Evolutionary conservation across 2,888 invertebrate species (phyloP).

Genomic region (Oithona nana): DNA sequence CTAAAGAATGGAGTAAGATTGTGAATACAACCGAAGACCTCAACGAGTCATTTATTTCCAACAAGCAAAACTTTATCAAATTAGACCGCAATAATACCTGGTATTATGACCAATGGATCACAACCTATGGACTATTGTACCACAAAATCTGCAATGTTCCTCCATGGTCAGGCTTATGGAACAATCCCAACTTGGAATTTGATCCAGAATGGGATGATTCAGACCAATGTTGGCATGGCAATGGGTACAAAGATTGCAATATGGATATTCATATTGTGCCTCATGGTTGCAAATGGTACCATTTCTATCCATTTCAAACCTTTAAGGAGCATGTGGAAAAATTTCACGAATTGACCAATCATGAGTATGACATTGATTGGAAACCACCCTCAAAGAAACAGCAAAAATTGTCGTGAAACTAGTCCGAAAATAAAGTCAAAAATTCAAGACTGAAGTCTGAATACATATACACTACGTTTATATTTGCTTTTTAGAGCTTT

Average conservation of each 20-base stretch:
- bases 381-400: too few species aligned
- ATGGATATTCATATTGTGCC: not conserved
- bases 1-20: not conserved
- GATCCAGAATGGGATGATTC: not conserved
- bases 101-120: slow-evolving; percentile 6
- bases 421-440: too few species aligned
- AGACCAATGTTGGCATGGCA: not conserved
- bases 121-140: not conserved
- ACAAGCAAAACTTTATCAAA: not conserved
- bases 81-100: not conserved
- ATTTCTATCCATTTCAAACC: not conserved
- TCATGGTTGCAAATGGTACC: slow-evolving; percentile 3
- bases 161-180: not conserved
- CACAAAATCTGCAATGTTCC: not conserved
- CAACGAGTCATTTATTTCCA: not conserved
- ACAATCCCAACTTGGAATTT: not conserved
- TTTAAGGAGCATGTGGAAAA: not conserved
- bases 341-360: not conserved
- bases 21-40: not conserved
- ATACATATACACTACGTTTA: too few species aligned
- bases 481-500: too few species aligned
- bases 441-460: too few species aligned
- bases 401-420: too few species aligned
- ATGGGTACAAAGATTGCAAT: slow-evolving; percentile 1
- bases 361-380: too few species aligned